Base-by-base conservation (phyloP, 2,888 invertebrate species). In the Agrotis exclamationis region DNA sequence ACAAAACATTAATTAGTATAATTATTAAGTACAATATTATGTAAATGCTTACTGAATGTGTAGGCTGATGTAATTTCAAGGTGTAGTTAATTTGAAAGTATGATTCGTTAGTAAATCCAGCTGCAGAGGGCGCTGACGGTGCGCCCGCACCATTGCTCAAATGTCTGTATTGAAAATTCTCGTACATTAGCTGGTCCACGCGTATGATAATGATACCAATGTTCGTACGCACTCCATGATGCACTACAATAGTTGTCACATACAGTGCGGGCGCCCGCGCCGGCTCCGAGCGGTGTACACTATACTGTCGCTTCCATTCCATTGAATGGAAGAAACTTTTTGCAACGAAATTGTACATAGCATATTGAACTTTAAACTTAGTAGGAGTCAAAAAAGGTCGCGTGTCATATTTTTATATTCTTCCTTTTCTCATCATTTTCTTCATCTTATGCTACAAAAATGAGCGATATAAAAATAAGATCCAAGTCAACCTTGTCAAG, bases 1-100 rank as follows among this genome's bases (percentile, higher is more conserved):
- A 13, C 1, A 22, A 22, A 45, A 53, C 44, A 44, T 70, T 9
- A 11, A 70, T 16, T 22, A 64, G 45, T 50, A 16, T 39, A 45
- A 45, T 1, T 16, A 16, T 45, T 24, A 68, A 28, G 56, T 80
- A 64, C 56, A 68, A 76, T 60, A 44, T 53, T 14, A 51, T 57
- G 22, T 57, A 62, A 47, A 22, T 63, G 24, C 71, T 47, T 64
- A 28, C 11, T 51, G 18, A 58, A 39, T 58, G 24, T 75, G 9
- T 81, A 28, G 54, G 59, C 51, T 50, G 28, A 44, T 64, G 69
- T 77, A 33, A 76, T 53, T 63, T 59, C 57, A 59, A 50, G 53
- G 54, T 56, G 28, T 54, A 39, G 50, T 39, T 66, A 39, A 48
- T 33, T 57, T 13, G 56, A 50, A 18, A 51, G 50, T 45, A 51